Evolutionary conservation across 2,113 vertebrate species (phyloP).

Genomic region (Pelvicachromis taeniatus): DNA sequence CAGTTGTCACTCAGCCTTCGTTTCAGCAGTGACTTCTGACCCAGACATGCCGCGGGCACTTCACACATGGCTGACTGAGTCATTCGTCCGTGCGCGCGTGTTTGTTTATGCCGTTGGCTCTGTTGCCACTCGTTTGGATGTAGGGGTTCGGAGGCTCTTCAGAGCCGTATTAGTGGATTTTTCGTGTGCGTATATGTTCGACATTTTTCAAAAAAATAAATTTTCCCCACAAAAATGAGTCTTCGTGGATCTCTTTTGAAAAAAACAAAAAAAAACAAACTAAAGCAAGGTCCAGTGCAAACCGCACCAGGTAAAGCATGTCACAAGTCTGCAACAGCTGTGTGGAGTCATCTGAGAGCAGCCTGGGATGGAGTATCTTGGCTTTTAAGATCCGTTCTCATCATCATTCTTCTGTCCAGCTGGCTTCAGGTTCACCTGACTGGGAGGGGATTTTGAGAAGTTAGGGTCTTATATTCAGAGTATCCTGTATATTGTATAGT

Average conservation of each 20-base stretch:
- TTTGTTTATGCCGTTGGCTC: not conserved
- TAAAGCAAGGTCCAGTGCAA: not conserved
- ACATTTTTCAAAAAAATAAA: not conserved
- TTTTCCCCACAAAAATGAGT: not conserved
- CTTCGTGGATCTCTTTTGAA: not conserved
- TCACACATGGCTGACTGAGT: slow-evolving; percentile 20
- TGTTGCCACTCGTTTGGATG: not conserved
- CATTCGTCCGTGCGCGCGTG: not conserved
- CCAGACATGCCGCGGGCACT: not conserved
- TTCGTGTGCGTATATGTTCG: not conserved
- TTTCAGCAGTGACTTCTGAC: slow-evolving; percentile 16
- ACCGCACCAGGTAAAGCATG: not conserved
- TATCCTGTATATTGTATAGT: not conserved
- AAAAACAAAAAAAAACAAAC: not conserved
- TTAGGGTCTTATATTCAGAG: not conserved
- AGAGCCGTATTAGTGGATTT: not conserved
- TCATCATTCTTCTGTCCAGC: not conserved
- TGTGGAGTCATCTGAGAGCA: not conserved
- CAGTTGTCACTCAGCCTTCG: slow-evolving; percentile 17
- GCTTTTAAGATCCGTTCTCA: not conserved
- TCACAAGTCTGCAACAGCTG: not conserved
- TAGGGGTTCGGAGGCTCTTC: not conserved
- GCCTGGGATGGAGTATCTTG: not conserved
- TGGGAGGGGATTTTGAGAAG: not conserved
- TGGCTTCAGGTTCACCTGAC: not conserved